phyloP scores from a whole-genome alignment of 2,797 vertebrate species.

The Natrix natrix region DNA sequence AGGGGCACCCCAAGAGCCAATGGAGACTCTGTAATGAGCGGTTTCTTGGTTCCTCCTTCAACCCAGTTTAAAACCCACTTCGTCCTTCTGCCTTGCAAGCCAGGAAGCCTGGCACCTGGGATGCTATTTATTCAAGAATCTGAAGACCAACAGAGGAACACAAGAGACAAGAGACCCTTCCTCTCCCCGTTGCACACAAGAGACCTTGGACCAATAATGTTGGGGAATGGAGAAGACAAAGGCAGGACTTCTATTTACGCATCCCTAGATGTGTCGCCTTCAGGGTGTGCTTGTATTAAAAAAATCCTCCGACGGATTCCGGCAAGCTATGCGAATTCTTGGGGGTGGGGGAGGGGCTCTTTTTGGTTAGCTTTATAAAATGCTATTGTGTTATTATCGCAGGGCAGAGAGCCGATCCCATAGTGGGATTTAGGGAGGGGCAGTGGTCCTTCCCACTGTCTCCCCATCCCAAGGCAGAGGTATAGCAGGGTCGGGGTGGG shows the following conservation, averaged over 20 bases:
- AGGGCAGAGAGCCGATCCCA: background rate
- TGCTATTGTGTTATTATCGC: conserved; percentile 16
- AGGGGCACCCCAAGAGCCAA: background rate
- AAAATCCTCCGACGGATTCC: background rate
- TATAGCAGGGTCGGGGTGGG: background rate
- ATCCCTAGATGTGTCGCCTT: background rate
- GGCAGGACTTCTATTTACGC: background rate
- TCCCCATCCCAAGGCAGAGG: background rate
- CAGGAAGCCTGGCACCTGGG: background rate
- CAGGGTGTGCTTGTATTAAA: background rate
- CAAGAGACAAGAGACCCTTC: background rate
- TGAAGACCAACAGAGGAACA: background rate
- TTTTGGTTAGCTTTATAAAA: conserved; percentile 23
- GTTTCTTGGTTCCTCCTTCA: background rate
- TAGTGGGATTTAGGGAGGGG: background rate
- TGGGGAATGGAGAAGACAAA: background rate
- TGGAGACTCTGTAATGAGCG: background rate
- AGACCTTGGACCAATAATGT: background rate
- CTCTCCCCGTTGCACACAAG: background rate
- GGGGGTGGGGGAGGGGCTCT: background rate
- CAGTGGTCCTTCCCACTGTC: background rate
- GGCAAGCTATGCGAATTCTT: background rate
- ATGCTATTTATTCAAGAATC: conserved; percentile 31
- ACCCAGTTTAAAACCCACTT: background rate
- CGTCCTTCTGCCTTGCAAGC: background rate